These are phyloP conservation scores for Athalia cordata DNA, from an alignment of 2,888 invertebrate species.

Conservation along the genomic window DNA sequence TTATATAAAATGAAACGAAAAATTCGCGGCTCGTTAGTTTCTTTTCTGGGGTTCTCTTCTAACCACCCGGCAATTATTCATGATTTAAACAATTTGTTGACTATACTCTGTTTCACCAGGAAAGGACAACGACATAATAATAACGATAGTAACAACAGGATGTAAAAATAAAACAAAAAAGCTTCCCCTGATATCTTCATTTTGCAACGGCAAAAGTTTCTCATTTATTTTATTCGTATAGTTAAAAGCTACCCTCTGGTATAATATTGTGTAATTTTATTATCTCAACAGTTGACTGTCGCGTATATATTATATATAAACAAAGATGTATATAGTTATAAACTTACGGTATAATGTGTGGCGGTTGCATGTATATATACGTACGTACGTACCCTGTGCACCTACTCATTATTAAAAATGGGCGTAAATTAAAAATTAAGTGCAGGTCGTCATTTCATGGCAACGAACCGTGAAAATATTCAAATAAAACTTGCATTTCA, in stretches of 20 bases:
- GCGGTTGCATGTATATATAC: too few relatives aligned
- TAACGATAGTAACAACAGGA: too few relatives aligned
- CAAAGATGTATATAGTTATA: background rate
- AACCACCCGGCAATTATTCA: background rate
- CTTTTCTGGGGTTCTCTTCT: too few relatives aligned
- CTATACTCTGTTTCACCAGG: background rate
- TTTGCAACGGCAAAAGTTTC: too few relatives aligned
- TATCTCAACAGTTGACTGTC: slow-evolving; percentile 2
- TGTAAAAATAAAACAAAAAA: too few relatives aligned
- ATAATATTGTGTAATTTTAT: background rate
- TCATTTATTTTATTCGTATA: too few relatives aligned
- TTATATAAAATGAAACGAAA: too few relatives aligned
- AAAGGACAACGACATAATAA: background rate
- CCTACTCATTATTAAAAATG: background rate
- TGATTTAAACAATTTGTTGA: background rate
- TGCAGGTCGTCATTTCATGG: background rate
- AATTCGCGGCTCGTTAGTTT: too few relatives aligned
- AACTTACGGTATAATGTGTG: too few relatives aligned
- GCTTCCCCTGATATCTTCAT: too few relatives aligned
- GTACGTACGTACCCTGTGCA: background rate
- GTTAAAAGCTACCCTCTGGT: too few relatives aligned
- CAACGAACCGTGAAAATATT: background rate
- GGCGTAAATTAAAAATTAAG: slow-evolving; percentile 8
- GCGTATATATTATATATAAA: background rate
- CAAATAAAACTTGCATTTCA: slow-evolving; percentile 3